phyloP scores from a whole-genome alignment of 2,888 invertebrate genomes.

The Rotaria sp. region DNA sequence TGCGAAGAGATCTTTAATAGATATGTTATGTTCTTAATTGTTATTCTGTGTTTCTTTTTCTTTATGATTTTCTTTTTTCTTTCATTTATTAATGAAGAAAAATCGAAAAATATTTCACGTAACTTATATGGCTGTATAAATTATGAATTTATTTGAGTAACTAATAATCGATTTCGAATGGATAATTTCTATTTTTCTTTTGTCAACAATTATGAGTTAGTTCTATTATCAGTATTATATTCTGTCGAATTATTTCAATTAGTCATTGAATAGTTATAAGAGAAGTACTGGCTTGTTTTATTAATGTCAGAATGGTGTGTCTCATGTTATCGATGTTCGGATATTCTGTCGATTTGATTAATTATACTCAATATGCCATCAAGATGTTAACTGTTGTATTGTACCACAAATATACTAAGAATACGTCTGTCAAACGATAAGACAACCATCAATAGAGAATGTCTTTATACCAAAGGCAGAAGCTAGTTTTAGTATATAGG shows the following conservation, averaged over 20 bases:
- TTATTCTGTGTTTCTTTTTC: no score
- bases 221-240: no score
- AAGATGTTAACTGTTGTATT: not conserved
- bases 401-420: not conserved
- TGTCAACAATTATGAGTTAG: no score
- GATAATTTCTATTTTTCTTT: not conserved
- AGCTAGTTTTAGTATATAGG: no score
- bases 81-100: no score
- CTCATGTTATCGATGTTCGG: not conserved
- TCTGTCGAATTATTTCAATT: not conserved
- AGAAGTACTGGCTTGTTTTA: not conserved
- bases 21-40: no score
- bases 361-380: not conserved
- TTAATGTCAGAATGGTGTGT: not conserved
- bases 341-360: not conserved
- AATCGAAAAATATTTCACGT: no score
- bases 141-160: no score
- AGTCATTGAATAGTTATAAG: not conserved
- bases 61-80: no score
- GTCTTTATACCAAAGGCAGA: not conserved
- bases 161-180: constrained; percentile 52
- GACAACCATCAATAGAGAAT: not conserved
- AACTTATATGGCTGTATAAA: no score
- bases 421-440: not conserved
- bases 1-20: no score